Percentiles rank a stretch among this genome's conserved stretches.
These are phyloP conservation scores for Lithophane ornitopus DNA, from an alignment of 2,888 invertebrate species.

Conservation along the genomic window DNA sequence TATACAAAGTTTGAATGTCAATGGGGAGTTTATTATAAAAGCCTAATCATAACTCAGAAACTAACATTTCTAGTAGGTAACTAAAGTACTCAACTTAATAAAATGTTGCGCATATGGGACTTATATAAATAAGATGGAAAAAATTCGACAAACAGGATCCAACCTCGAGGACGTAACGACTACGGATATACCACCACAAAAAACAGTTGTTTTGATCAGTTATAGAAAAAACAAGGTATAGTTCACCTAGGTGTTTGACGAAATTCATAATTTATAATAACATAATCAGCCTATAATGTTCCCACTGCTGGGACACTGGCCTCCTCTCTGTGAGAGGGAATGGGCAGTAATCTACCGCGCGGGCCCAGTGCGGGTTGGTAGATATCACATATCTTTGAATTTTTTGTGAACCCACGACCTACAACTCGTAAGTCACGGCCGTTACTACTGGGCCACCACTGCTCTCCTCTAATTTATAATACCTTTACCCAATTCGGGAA, in stretches of 20 bases:
- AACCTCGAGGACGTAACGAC: not conserved
- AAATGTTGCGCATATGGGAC: not conserved
- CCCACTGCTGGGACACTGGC: too few species aligned
- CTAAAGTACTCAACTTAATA: not conserved
- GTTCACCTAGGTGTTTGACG: not conserved
- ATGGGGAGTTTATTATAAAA: too few species aligned
- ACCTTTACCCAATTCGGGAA: not conserved
- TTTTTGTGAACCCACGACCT: too few species aligned
- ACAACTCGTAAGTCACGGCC: too few species aligned
- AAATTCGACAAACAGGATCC: not conserved
- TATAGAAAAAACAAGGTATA: not conserved
- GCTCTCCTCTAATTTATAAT: not conserved
- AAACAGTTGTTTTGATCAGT: not conserved
- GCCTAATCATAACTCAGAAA: too few species aligned
- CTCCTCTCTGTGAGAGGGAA: too few species aligned
- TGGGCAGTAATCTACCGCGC: too few species aligned
- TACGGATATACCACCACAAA: not conserved
- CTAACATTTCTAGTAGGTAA: not conserved
- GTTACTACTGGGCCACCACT: too few species aligned
- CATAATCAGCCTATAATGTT: too few species aligned
- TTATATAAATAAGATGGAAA: not conserved
- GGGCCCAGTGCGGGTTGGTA: too few species aligned
- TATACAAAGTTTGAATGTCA: too few species aligned
- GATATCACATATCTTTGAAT: too few species aligned
- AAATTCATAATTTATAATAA: slow-evolving; percentile 5